phyloP scores from a whole-genome alignment of 2,113 vertebrate species.

The Paratilapia polleni region DNA sequence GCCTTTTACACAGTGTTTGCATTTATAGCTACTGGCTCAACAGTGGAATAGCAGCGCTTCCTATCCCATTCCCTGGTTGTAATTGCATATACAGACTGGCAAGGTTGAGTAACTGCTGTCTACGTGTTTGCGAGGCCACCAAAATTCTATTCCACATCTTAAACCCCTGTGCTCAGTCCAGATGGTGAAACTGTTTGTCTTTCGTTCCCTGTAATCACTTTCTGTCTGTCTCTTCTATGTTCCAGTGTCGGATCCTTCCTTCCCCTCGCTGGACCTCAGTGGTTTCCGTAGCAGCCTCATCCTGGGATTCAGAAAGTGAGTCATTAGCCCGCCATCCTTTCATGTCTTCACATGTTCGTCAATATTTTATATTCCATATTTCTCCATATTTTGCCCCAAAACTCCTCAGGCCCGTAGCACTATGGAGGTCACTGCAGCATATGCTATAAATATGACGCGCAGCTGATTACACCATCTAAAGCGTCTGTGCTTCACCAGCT shows the following conservation, averaged over 20 bases:
- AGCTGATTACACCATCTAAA: constrained; percentile 66
- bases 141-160: background rate
- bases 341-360: background rate
- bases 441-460: constrained; percentile 70
- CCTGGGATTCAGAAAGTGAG: constrained; percentile 88
- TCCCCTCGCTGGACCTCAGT: constrained; percentile 66
- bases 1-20: background rate
- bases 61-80: background rate
- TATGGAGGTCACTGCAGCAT: constrained; percentile 63
- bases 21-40: background rate
- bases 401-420: constrained; percentile 52
- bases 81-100: background rate
- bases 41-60: background rate
- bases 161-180: background rate
- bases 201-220: background rate
- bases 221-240: background rate
- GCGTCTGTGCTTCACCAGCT: constrained; percentile 51
- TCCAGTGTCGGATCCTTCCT: constrained; percentile 85
- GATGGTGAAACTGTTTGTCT: fast-evolving
- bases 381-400: constrained; percentile 51
- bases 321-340: constrained; percentile 71
- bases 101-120: background rate
- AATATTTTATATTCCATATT: constrained; percentile 55
- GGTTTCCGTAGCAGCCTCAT: constrained; percentile 80
- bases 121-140: too few relatives aligned